These are phyloP conservation scores for Drosophila quinaria DNA, from an alignment of 2,888 invertebrate species.

Conservation along the genomic window DNA sequence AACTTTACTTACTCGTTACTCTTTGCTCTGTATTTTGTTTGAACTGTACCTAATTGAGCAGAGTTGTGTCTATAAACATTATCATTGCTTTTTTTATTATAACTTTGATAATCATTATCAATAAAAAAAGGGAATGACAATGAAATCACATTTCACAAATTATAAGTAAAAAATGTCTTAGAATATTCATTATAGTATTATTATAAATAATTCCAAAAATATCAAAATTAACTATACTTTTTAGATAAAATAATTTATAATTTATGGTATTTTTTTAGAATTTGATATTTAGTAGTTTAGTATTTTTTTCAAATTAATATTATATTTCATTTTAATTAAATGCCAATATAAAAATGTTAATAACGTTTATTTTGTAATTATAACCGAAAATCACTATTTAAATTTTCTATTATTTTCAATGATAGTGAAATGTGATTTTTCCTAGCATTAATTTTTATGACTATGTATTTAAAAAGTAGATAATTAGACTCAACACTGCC, in stretches of 20 bases:
- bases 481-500: background rate
- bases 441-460: background rate
- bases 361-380: background rate
- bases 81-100: background rate
- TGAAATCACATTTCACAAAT: background rate
- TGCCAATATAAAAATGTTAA: background rate
- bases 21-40: slow-evolving; percentile 49
- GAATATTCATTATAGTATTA: too few species aligned
- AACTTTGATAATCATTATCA: background rate
- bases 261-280: too few species aligned
- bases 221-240: too few species aligned
- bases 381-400: background rate
- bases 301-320: too few species aligned
- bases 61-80: background rate
- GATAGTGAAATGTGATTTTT: background rate
- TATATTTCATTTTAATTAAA: too few species aligned
- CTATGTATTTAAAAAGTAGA: background rate
- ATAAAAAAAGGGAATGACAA: background rate
- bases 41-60: slow-evolving; percentile 9
- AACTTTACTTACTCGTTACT: slow-evolving; percentile 21
- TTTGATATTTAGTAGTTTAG: too few species aligned
- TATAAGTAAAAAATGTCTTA: too few species aligned
- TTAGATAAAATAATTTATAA: too few species aligned
- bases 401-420: background rate
- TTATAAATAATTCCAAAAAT: too few species aligned